Percentiles rank a stretch among this genome's conserved stretches.
These are phyloP conservation scores for Idris sp. DNA, from an alignment of 1,140 invertebrate species.

Conservation along the genomic window DNA sequence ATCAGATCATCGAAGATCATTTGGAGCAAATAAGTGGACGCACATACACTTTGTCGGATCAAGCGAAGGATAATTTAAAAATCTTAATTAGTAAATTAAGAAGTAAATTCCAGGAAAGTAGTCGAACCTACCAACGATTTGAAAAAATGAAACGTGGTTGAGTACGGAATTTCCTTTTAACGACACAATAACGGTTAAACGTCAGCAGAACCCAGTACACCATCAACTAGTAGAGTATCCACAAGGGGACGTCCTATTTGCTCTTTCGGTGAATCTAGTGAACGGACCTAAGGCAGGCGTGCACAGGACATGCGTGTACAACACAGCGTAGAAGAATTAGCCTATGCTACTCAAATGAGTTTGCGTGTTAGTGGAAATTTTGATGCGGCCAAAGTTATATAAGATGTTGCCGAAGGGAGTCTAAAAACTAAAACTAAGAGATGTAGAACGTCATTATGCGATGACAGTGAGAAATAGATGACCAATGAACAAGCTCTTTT, in stretches of 20 bases:
- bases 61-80: constrained; percentile 5
- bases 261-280: constrained; percentile 19
- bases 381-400: constrained; percentile 25
- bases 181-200: constrained; percentile 2
- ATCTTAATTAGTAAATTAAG: constrained; percentile 16
- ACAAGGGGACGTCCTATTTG: constrained; percentile 18
- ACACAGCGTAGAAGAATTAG: constrained; percentile 8
- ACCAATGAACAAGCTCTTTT: constrained; percentile 22
- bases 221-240: constrained; percentile 13
- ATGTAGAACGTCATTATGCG: constrained; percentile 15
- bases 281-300: constrained; percentile 23
- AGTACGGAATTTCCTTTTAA: constrained; percentile 8
- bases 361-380: constrained; percentile 10
- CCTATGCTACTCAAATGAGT: constrained; percentile 25
- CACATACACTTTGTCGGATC: neutral
- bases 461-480: constrained; percentile 8
- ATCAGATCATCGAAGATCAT: constrained; percentile 1
- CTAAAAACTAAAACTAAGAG: constrained; percentile 7
- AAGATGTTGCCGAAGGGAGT: constrained; percentile 11
- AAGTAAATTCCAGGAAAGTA: constrained; percentile 22
- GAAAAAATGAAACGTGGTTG: constrained; percentile 23
- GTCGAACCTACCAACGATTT: constrained; percentile 12
- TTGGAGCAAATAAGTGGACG: constrained; percentile 8
- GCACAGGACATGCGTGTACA: constrained; percentile 5
- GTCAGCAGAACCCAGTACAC: constrained; percentile 1